phyloP scores from a whole-genome alignment of 2,113 vertebrate species.

The Lophura nycthemera region DNA sequence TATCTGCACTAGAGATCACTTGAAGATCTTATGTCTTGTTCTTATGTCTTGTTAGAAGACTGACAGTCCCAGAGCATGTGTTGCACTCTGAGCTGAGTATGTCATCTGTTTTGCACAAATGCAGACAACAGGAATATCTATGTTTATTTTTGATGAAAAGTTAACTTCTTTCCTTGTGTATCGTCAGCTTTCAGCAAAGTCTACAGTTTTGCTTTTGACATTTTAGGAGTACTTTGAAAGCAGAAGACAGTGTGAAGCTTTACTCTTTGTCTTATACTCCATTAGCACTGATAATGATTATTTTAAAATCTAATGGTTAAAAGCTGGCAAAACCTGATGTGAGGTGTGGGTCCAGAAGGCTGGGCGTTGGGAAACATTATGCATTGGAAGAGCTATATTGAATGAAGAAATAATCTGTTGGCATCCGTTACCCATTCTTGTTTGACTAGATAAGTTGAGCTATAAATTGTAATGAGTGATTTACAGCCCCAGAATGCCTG shows the following conservation, averaged over 20 bases:
- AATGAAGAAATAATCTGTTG: not conserved
- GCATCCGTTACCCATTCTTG: not conserved
- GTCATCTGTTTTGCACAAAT: not conserved
- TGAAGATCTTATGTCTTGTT: not conserved
- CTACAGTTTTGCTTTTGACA: fast-evolving
- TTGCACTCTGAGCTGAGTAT: not conserved
- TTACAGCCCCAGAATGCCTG: too few relatives aligned
- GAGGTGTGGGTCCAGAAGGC: not conserved
- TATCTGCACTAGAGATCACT: slow-evolving; percentile 7
- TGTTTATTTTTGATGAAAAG: not conserved
- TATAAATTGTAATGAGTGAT: too few relatives aligned
- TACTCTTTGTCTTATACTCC: not conserved
- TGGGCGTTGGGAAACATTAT: not conserved
- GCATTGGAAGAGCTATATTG: not conserved
- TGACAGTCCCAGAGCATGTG: not conserved
- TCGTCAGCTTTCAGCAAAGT: not conserved
- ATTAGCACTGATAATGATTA: not conserved
- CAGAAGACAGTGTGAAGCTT: not conserved
- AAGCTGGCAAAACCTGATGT: not conserved
- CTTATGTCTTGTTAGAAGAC: not conserved
- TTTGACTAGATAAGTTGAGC: too few relatives aligned
- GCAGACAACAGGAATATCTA: not conserved
- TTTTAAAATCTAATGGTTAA: not conserved
- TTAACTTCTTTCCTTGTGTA: not conserved
- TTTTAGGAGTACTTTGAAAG: not conserved